A percentile compares a stretch with the other conserved stretches of the same genome.
phyloP scores from a whole-genome alignment of 2,888 invertebrate genomes.

The Pristionchus arcanus region DNA sequence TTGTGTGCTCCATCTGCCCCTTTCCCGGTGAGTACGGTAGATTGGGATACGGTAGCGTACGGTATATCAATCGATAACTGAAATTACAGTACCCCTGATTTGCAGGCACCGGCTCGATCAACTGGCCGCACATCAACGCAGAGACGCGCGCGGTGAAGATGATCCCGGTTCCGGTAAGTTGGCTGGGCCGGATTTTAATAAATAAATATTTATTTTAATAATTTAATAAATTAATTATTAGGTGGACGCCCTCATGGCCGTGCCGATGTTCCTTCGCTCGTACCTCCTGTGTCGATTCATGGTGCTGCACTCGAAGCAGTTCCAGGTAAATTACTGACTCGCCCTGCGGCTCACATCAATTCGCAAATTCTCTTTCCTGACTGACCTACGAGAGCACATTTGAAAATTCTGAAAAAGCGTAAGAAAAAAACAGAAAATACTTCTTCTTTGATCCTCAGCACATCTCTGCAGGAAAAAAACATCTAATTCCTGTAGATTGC shows the following conservation, averaged over 20 bases:
- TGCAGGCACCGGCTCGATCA: conserved; percentile 71
- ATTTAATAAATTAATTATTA: conserved; percentile 82
- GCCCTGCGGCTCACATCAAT: too few species aligned
- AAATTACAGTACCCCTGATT: background rate
- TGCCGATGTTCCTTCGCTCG: conserved; percentile 99
- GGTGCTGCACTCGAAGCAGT: conserved; percentile 99
- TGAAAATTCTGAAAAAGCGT: too few species aligned
- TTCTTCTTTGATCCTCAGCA: background rate
- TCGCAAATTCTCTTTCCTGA: too few species aligned
- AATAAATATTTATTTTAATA: conserved; percentile 85
- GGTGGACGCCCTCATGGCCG: conserved; percentile 95
- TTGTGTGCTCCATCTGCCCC: conserved; percentile 97
- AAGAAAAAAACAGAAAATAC: too few species aligned
- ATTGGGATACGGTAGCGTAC: background rate
- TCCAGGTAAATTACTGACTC: conserved; percentile 81
- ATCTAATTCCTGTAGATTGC: background rate
- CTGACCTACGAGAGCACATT: too few species aligned
- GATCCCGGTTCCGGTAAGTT: conserved; percentile 59
- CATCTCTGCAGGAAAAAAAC: background rate
- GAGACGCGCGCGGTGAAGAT: conserved; percentile 67
- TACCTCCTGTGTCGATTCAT: conserved; percentile 99
- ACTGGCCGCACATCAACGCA: conserved; percentile 76
- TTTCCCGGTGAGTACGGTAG: conserved; percentile 84
- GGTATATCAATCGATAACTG: background rate
- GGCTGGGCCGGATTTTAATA: background rate